Base-by-base conservation (phyloP, 2,113 vertebrate genomes). In the Neomonachus schauinslandi region DNA sequence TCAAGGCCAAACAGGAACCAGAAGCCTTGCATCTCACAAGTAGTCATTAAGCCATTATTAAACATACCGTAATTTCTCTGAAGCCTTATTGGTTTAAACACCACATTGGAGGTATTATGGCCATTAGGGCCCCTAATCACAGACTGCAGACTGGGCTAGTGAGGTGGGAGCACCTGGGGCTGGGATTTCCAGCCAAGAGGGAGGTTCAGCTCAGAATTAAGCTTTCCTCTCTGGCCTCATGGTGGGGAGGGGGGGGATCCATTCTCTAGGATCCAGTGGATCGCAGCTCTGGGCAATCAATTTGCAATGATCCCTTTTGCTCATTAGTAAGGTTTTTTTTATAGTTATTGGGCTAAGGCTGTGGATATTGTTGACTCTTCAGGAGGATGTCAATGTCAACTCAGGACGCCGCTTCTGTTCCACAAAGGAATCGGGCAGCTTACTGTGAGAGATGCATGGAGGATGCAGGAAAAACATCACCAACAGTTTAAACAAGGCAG, bases 11-110 rank as follows among this genome's bases (percentile, higher is more conserved):
- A 95, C 1, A 51, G 97, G 96, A 98, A 91, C 97, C 94, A n/a
- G 36, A 69, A 97, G 97, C 87, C 97, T 97, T 97, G 96, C 91
- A 97, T 95, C 97, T 87, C 63, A 28, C 95, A 57, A 91, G 85
- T 80, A 97, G 92, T 89, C 98, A 92, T 98, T 98, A 98, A 98
- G 97, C 97, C 87, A 39, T 98, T 98, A 98, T 98, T 97, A 98
- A 98, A 94, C 90, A 31, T 91, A 82, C 82, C 63, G 0, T 74
- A 85, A 96, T 87, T 98, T 96, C 98, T 95, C 97, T 72, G 96
- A 98, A 97, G 97, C 89, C 71, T 98, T 92, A 84, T 92, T 90
- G 46, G 86, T 88, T 98, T 93, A 83, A 84, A 21, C 5, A 79
- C 19, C 77, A 92, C 94, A 94, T 96, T 96, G 97, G 94, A 65